Conservation (phyloP, 2,797 vertebrate genomes). For the Meriones psammophilus region DNA sequence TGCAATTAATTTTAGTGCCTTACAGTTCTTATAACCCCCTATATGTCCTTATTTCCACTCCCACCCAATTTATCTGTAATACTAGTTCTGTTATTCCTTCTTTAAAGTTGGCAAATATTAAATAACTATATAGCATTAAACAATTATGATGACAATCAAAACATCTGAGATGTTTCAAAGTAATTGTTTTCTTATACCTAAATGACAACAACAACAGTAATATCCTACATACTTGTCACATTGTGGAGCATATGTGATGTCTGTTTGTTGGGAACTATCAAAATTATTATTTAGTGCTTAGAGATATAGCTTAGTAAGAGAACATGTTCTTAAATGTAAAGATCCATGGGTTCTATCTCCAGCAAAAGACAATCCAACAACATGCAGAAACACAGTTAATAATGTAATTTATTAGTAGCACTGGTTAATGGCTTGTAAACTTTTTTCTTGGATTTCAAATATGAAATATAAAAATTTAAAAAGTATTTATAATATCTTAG, state of each 20-base stretch:
- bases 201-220: background rate
- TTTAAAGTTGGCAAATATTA: slow-evolving; percentile 26
- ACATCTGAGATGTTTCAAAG: slow-evolving; percentile 32
- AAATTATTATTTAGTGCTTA: slow-evolving; percentile 12
- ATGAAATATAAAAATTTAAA: no score
- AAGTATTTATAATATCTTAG: background rate
- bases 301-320: background rate
- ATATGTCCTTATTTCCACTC: background rate
- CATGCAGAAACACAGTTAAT: background rate
- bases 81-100: background rate
- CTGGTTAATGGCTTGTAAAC: slow-evolving; percentile 1
- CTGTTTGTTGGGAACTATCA: background rate
- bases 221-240: background rate
- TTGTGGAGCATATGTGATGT: background rate
- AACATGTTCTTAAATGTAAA: background rate
- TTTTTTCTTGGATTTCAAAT: background rate
- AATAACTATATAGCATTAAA: background rate
- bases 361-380: background rate
- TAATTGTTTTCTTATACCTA: slow-evolving; percentile 22
- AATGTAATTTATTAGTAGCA: background rate
- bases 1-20: background rate
- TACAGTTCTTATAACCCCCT: background rate
- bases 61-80: background rate
- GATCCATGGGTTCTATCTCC: background rate
- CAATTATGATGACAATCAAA: background rate